These are phyloP conservation scores for Catamblyrhynchus diadema DNA, from an alignment of 2,797 vertebrate species.

Conservation along the genomic window DNA sequence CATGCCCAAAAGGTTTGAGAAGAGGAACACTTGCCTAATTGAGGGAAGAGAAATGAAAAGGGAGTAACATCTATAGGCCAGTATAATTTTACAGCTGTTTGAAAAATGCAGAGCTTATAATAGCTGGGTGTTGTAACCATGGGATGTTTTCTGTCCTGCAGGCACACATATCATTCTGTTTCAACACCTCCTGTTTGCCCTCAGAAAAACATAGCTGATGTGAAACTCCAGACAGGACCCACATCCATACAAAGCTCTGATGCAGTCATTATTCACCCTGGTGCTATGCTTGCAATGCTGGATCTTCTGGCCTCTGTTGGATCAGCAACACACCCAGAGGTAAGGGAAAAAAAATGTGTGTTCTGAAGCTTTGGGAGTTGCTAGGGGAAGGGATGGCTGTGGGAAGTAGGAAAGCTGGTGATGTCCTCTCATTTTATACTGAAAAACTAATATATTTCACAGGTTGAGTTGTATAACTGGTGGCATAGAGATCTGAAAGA, in stretches of 20 bases:
- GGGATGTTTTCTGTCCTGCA: slow-evolving; percentile 64
- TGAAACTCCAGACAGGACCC: slow-evolving; percentile 82
- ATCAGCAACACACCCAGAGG: slow-evolving; percentile 90
- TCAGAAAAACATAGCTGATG: slow-evolving; percentile 83
- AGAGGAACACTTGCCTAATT: neutral
- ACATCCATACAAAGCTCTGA: slow-evolving; percentile 78
- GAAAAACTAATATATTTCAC: neutral
- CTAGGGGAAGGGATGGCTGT: neutral
- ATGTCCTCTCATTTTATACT: neutral
- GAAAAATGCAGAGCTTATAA: neutral
- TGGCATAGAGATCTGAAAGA: neutral
- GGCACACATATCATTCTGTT: slow-evolving; percentile 88
- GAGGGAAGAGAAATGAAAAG: neutral
- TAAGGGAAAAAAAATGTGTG: slow-evolving; percentile 59
- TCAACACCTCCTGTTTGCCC: slow-evolving; percentile 83
- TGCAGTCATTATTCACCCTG: slow-evolving; percentile 92
- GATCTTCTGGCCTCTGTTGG: slow-evolving; percentile 93
- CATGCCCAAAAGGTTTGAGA: neutral
- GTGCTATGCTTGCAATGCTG: slow-evolving; percentile 91
- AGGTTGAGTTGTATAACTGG: neutral
- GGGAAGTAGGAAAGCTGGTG: neutral
- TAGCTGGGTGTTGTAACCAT: neutral
- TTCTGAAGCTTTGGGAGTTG: neutral
- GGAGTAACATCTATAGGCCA: neutral
- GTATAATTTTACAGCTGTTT: neutral